Evolutionary conservation across 2,888 invertebrate genomes (phyloP).

Genomic region (Daptonema setosum): DNA sequence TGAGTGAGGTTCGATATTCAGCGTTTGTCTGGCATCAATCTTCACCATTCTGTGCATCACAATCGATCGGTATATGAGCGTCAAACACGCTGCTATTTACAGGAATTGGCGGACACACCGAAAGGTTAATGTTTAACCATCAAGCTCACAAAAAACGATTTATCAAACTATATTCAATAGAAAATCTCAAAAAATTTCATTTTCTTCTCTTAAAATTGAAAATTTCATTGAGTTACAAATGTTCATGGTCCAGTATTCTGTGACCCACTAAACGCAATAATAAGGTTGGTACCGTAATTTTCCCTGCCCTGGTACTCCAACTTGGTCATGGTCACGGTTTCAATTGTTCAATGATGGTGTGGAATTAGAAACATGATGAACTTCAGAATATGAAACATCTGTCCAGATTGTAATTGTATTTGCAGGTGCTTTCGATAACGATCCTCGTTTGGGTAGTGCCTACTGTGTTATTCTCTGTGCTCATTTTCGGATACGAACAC

Average conservation of each 20-base stretch:
- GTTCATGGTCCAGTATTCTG: no score
- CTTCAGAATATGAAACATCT: no score
- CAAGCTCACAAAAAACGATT: no score
- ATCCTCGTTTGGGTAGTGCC: conserved; percentile 91
- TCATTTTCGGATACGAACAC: conserved; percentile 96
- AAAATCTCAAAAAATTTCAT: background rate
- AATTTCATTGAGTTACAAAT: background rate
- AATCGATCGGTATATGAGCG: conserved; percentile 91
- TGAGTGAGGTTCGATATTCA: no score
- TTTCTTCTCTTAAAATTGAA: background rate
- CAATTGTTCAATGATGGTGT: no score
- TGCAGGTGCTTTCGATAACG: conserved; percentile 88
- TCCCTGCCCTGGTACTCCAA: no score
- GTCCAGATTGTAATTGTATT: conserved; percentile 61
- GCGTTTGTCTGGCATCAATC: conserved; percentile 91
- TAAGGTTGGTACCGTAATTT: no score
- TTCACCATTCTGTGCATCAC: conserved; percentile 96
- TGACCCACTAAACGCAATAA: no score
- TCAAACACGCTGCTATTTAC: conserved; percentile 89
- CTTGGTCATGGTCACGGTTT: no score
- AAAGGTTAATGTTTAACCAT: no score
- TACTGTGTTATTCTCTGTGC: conserved; percentile 78
- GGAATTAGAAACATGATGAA: no score
- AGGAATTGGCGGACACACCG: conserved; percentile 15
- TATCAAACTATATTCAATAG: no score